phyloP scores from a whole-genome alignment of 2,888 invertebrate genomes.

The Rhaphigaster nebulosa region DNA sequence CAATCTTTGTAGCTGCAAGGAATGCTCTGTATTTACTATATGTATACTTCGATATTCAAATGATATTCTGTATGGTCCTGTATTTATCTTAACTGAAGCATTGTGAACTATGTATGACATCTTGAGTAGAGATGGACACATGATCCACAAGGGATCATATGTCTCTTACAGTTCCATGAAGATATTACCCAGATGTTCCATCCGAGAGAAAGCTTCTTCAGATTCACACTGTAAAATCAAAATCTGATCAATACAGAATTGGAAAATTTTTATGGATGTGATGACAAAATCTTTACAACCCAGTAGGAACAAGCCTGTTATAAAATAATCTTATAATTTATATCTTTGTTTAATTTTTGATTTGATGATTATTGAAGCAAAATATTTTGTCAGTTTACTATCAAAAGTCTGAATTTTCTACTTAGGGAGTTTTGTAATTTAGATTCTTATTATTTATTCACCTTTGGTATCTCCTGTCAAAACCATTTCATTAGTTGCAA shows the following conservation, averaged over 20 bases:
- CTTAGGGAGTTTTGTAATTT: too few species aligned
- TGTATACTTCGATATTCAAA: not conserved
- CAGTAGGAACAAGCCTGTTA: not conserved
- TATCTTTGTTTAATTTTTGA: too few species aligned
- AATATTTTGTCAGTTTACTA: too few species aligned
- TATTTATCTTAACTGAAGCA: not conserved
- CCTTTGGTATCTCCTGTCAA: too few species aligned
- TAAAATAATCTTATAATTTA: not conserved
- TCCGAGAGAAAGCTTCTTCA: constrained; percentile 11
- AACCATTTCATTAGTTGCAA: too few species aligned
- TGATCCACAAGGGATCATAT: not conserved
- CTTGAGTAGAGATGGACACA: not conserved
- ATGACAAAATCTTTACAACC: not conserved
- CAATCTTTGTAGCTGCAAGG: not conserved
- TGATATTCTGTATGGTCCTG: not conserved
- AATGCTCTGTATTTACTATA: not conserved
- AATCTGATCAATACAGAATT: not conserved
- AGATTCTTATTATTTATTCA: too few species aligned
- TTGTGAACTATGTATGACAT: not conserved
- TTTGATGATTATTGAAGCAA: too few species aligned
- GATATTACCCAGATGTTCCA: not conserved
- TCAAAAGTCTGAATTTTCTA: too few species aligned
- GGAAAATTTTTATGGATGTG: not conserved
- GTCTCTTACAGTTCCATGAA: not conserved
- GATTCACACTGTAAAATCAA: constrained; percentile 21